Percentiles rank a stretch among this genome's conserved stretches.
phyloP scores from a whole-genome alignment of 1,140 invertebrate species.

The Acromyrmex charruanus region DNA sequence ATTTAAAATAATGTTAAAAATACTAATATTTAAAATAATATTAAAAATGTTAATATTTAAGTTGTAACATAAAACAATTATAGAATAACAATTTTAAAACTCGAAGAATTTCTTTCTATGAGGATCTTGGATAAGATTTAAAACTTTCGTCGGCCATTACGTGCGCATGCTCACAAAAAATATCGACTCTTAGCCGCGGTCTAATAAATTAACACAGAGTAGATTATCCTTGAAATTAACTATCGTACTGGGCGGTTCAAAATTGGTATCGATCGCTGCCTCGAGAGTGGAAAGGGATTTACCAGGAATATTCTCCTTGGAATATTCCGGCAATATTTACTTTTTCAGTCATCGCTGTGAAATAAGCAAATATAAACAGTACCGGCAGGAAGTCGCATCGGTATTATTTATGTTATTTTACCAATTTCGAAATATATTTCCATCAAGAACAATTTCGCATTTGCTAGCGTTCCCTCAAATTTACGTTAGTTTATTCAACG shows the following conservation, averaged over 20 bases:
- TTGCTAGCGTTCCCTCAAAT: background rate
- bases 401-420: conserved; percentile 21
- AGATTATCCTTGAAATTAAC: conserved; percentile 52
- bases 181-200: background rate
- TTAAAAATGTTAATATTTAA: background rate
- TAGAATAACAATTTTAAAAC: background rate
- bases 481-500: background rate
- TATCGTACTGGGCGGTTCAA: conserved; percentile 12
- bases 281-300: background rate
- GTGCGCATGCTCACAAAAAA: background rate
- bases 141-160: background rate
- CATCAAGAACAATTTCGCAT: background rate
- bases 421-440: background rate
- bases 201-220: conserved; percentile 46
- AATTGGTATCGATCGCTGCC: conserved; percentile 37
- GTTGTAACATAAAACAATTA: background rate
- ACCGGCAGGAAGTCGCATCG: background rate
- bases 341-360: background rate
- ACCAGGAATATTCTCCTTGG: background rate
- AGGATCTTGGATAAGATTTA: background rate
- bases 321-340: conserved; percentile 11
- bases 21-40: too few relatives aligned
- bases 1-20: too few relatives aligned
- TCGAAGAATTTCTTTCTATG: background rate
- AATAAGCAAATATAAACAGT: conserved; percentile 33